Evolutionary conservation across 2,888 invertebrate genomes (phyloP), one percentile per base, ranked within the genome.

Genomic region (Gastrophysa polygoni): DNA sequence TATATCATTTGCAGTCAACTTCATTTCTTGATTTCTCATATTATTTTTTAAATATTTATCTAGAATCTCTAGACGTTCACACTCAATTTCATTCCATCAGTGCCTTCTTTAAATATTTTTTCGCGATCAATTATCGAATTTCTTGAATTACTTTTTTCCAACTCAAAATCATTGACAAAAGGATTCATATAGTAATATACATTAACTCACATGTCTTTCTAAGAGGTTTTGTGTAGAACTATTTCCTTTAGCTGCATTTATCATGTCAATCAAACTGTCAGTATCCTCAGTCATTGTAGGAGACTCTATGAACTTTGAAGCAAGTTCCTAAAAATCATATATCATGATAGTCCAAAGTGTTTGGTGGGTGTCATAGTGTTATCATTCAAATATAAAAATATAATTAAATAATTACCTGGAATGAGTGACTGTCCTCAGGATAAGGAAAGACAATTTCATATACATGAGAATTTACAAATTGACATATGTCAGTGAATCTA

Each of bases 201-300:
- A n/a, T n/a, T n/a, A n/a, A 83, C 88, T 87, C 78, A 92, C 92
- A 80, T 91, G 91, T 82, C 89, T 86, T 71, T 87, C 87, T 28
- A 91, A 87, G 32, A 90, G 86, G 57, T 90, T 89, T 74, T 86
- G 86, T 72, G 91, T 87, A 66, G 88, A 85, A 2, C 89, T 87
- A 75, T 86, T 85, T 20, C 88, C 86, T 71, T 89, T 89, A 71
- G 89, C 84, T 62, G 87, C 87, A 75, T 87, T 87, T 68, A 90
- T 84, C 10, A 89, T 83, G 67, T 87, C 87, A 78, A 89, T 82
- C 68, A 90, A 81, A 68, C 86, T 84, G 75, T 89, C 86, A 0
- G 86, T 84, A 62, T 87, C 86, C 32, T 83, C 85, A 74, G 88
- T 88, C 1, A 88, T 86, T 20, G 85, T 72, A 2, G 83, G 82